Conservation (phyloP, 64 coral and sea anemone genomes). For the Montipora sp. region DNA sequence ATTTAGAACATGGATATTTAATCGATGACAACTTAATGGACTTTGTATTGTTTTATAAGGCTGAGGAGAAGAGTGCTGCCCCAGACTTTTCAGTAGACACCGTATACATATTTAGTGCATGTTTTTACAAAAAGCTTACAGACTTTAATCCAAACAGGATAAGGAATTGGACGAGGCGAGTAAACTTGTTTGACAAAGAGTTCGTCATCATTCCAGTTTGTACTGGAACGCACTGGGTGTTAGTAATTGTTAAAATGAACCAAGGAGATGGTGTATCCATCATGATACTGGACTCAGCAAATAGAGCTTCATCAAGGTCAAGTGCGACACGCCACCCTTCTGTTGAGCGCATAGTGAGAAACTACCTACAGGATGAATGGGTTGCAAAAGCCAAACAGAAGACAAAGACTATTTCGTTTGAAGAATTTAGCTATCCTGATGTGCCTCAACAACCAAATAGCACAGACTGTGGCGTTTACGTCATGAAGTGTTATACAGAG, state of each 20-base stretch:
- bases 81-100: neutral
- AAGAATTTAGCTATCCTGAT: neutral
- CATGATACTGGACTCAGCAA: neutral
- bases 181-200: neutral
- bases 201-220: neutral
- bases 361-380: neutral
- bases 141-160: neutral
- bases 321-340: neutral
- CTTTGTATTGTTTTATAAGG: neutral
- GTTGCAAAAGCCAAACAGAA: neutral
- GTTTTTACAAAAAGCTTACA: neutral
- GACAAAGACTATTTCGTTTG: neutral
- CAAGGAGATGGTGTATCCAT: neutral
- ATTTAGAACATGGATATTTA: neutral
- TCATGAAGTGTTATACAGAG: too few species aligned
- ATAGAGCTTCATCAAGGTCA: neutral
- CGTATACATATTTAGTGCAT: neutral
- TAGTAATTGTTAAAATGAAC: neutral
- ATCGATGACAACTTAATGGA: neutral
- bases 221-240: neutral
- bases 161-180: neutral
- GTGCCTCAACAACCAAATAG: neutral
- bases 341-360: neutral
- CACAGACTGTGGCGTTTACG: too few species aligned
- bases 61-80: neutral